These are phyloP conservation scores for Brassicogethes aeneus DNA, from an alignment of 2,888 invertebrate species.

Conservation along the genomic window DNA sequence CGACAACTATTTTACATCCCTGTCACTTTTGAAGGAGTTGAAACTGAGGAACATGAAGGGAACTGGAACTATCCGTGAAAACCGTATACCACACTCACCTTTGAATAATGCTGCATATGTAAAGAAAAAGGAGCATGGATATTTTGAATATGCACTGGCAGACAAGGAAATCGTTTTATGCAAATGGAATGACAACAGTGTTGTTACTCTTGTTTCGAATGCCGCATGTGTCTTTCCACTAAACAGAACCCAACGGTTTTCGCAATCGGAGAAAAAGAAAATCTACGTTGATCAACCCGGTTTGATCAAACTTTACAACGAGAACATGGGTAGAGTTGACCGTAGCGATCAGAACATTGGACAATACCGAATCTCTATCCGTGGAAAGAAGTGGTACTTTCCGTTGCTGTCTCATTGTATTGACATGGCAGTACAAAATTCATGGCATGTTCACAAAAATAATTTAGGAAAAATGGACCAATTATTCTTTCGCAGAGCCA, in stretches of 20 bases:
- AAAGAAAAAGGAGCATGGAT: slow-evolving; percentile 12
- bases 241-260: too few species aligned
- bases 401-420: slow-evolving; percentile 16
- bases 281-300: slow-evolving; percentile 11
- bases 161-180: too few species aligned
- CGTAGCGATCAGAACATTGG: slow-evolving; percentile 17
- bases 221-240: slow-evolving; percentile 8
- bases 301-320: slow-evolving; percentile 13
- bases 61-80: slow-evolving; percentile 13
- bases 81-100: slow-evolving; percentile 5
- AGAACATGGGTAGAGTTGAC: slow-evolving; percentile 18
- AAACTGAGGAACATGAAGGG: slow-evolving; percentile 7
- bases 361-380: slow-evolving; percentile 17
- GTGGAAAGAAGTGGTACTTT: slow-evolving; percentile 23
- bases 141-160: slow-evolving; percentile 6
- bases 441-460: slow-evolving; percentile 17
- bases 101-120: slow-evolving; percentile 4
- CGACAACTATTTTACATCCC: too few species aligned
- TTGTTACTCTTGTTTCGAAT: too few species aligned
- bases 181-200: slow-evolving; percentile 11
- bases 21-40: slow-evolving; percentile 8
- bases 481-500: slow-evolving; percentile 14
- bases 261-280: slow-evolving; percentile 12
- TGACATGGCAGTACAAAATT: slow-evolving; percentile 20
- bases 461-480: slow-evolving; percentile 16